Evolutionary conservation across 2,888 invertebrate genomes (phyloP), one percentile per base, ranked within the genome.

Genomic region (Ischnura elegans): DNA sequence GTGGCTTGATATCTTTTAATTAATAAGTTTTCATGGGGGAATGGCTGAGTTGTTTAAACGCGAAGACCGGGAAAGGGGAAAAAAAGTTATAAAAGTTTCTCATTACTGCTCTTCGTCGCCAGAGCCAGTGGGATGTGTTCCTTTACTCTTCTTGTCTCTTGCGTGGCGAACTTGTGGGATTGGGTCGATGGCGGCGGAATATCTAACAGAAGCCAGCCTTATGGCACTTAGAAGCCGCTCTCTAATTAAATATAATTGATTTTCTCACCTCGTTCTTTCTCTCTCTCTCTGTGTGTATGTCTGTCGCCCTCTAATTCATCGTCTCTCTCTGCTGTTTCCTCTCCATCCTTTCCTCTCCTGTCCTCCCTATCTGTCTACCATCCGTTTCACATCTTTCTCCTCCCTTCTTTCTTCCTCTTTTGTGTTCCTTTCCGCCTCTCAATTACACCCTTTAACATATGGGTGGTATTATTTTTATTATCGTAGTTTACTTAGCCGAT

Each of bases 181-280:
- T 66, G 66, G 66, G 66, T 76, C 66, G 66, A 76, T 76, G 8
- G 36, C 8, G 76, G 76, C 10, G 16, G 76, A 76, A 76, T 76
- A 36, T 61, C 61, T 76, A 76, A 76, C 76, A 76, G 66, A 76
- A 76, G 36, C 29, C 76, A 76, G 76, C 36, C 76, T 76, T 10
- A 76, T 36, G 76, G 76, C 76, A 76, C 76, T 36, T 76, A 36
- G 36, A 36, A 36, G 10, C 36, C 76, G 29, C 29, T 76, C 76
- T 36, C 76, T 76, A 76, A 76, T 76, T 76, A 76, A 76, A 76
- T 76, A 76, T 76, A 76, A 76, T 76, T 76, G 76, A 76, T 76
- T 76, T 76, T 76, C 76, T 76, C 76, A 76, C 76, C 76, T 76
- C 76, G 13, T 76, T 36, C 36, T 76, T 36, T 16, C 76, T 76